These are phyloP conservation scores for Acanthis flammea DNA, from an alignment of 2,797 vertebrate genomes.

Conservation along the genomic window DNA sequence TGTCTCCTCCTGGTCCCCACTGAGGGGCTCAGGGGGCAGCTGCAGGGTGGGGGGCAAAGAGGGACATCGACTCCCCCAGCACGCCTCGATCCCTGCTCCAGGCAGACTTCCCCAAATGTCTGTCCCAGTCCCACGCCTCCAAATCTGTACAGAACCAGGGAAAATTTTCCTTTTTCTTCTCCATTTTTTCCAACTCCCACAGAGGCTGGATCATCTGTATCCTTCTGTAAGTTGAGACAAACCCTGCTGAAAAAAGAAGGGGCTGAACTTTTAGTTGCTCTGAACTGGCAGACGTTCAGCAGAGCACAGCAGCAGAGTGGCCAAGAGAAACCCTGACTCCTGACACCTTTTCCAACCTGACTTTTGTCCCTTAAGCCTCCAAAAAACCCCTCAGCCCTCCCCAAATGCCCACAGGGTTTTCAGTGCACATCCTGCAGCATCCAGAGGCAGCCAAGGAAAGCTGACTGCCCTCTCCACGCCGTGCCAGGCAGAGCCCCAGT, in stretches of 20 bases:
- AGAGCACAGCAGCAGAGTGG: neutral
- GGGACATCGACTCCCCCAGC: neutral
- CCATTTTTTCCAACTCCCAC: neutral
- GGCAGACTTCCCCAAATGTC: neutral
- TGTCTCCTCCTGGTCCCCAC: neutral
- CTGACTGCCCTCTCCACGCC: neutral
- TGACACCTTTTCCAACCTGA: neutral
- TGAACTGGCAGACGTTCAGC: neutral
- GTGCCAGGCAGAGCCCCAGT: neutral
- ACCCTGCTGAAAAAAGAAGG: neutral
- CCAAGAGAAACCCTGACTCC: neutral
- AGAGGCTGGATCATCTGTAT: neutral
- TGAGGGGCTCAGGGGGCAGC: rapidly evolving
- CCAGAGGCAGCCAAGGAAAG: neutral
- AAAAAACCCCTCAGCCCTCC: neutral
- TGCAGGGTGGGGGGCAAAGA: neutral
- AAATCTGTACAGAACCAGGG: neutral
- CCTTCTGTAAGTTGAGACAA: neutral
- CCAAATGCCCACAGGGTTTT: neutral
- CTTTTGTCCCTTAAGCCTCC: neutral
- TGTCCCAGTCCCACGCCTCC: neutral
- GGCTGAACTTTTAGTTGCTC: neutral
- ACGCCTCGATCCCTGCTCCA: rapidly evolving
- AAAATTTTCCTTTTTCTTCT: neutral
- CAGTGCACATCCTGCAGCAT: neutral